These are phyloP conservation scores for Pseudocheirus occidentalis DNA, from an alignment of 2,797 vertebrate species.

Conservation along the genomic window DNA sequence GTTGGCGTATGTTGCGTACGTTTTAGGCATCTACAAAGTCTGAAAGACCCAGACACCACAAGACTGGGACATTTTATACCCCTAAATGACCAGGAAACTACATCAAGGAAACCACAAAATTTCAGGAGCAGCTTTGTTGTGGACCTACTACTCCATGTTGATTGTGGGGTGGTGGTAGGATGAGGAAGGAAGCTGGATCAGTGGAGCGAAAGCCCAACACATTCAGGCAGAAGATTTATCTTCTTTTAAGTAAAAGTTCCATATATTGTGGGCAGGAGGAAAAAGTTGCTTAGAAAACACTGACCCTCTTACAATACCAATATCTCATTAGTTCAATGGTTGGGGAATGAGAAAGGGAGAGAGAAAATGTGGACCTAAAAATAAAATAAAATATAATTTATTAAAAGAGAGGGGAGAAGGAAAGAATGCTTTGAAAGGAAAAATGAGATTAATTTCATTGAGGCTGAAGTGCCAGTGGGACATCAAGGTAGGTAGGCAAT, in stretches of 20 bases:
- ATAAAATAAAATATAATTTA: no score
- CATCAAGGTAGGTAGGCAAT: no score
- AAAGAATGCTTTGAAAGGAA: no score
- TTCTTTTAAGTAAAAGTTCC: background rate
- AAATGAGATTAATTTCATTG: no score
- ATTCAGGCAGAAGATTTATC: background rate
- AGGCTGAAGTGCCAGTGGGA: no score
- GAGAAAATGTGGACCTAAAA: no score
- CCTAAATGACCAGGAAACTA: background rate
- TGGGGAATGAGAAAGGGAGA: no score
- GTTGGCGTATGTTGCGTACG: background rate
- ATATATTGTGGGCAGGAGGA: background rate
- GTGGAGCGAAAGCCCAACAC: background rate
- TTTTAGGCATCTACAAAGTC: background rate
- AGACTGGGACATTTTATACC: background rate
- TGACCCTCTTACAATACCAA: background rate
- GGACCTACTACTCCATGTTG: background rate
- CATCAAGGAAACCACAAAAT: background rate
- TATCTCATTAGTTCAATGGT: background rate
- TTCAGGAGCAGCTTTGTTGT: background rate
- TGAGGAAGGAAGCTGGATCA: background rate
- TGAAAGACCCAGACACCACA: background rate
- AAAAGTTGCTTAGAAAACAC: background rate
- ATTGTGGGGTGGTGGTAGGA: background rate
- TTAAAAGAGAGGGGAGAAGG: no score